A percentile compares a stretch with the other conserved stretches of the same genome.
These are phyloP conservation scores for Halocynthia aurantium DNA, from an alignment of 23 tunicate species.

Conservation along the genomic window DNA sequence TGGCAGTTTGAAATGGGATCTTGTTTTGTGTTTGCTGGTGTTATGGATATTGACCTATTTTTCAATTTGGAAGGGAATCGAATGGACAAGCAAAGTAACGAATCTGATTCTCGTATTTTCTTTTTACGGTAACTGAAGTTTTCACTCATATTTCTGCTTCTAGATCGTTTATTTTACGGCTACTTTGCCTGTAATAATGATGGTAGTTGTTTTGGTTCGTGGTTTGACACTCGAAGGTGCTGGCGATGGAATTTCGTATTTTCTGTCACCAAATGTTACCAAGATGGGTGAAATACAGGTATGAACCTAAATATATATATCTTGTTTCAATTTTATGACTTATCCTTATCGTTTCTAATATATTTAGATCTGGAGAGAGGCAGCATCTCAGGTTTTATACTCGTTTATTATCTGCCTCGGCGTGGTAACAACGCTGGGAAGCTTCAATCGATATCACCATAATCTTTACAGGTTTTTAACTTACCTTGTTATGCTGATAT, in stretches of 20 bases:
- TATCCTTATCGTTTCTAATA: neutral
- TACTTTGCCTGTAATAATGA: conserved; percentile 29
- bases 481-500: no score
- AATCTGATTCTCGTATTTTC: neutral
- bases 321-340: neutral
- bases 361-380: conserved; percentile 19
- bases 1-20: conserved; percentile 31
- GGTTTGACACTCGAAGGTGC: conserved; percentile 42
- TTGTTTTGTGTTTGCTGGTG: conserved; percentile 23
- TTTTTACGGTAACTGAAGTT: no score
- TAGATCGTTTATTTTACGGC: conserved; percentile 40
- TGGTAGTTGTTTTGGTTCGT: conserved; percentile 26
- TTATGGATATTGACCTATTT: conserved; percentile 36
- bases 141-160: no score
- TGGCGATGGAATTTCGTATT: conserved; percentile 17
- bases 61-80: conserved; percentile 39
- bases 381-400: conserved; percentile 15
- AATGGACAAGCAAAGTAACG: conserved; percentile 50
- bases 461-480: conserved; percentile 5
- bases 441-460: conserved; percentile 22
- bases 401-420: conserved; percentile 12
- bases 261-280: conserved; percentile 30
- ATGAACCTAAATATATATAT: neutral
- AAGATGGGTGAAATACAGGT: conserved; percentile 23
- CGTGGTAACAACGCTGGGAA: conserved; percentile 1